Percentiles rank a stretch among this genome's conserved stretches.
These are phyloP conservation scores for Drosophila macrospina DNA, from an alignment of 2,888 invertebrate species.

Conservation along the genomic window DNA sequence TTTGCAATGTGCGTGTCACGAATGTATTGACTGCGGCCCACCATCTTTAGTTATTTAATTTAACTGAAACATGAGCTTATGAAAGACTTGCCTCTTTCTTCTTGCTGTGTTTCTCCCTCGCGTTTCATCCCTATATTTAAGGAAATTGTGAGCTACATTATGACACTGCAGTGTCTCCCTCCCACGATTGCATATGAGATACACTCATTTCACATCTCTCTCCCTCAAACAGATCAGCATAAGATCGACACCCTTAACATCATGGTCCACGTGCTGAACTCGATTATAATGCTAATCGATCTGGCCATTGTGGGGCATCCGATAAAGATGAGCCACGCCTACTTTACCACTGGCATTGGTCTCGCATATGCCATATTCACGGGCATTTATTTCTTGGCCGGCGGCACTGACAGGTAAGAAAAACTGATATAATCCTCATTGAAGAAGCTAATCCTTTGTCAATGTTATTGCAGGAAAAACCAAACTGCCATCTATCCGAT, in stretches of 20 bases:
- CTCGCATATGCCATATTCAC: constrained; percentile 89
- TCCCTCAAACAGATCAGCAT: constrained; percentile 51
- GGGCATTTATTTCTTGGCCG: constrained; percentile 89
- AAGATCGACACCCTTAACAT: constrained; percentile 85
- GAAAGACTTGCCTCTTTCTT: too few relatives aligned
- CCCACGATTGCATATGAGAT: too few relatives aligned
- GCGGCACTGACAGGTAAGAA: constrained; percentile 89
- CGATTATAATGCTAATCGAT: constrained; percentile 90
- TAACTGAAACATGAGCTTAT: too few relatives aligned
- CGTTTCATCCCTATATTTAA: too few relatives aligned
- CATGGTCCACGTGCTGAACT: constrained; percentile 88
- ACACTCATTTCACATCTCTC: too few relatives aligned
- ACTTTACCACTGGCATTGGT: constrained; percentile 88
- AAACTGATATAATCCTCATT: background rate
- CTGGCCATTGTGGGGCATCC: constrained; percentile 90
- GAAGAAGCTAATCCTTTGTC: background rate
- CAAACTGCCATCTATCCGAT: constrained; percentile 90
- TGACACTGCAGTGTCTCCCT: too few relatives aligned
- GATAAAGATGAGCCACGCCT: constrained; percentile 86
- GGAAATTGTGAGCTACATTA: too few relatives aligned
- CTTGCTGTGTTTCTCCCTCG: background rate
- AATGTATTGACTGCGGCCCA: too few relatives aligned
- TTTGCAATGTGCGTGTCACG: too few relatives aligned
- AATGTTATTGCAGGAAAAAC: constrained; percentile 86
- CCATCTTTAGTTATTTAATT: too few relatives aligned